Base-by-base conservation (phyloP, 2,113 vertebrate genomes). In the Sturnus vulgaris region DNA sequence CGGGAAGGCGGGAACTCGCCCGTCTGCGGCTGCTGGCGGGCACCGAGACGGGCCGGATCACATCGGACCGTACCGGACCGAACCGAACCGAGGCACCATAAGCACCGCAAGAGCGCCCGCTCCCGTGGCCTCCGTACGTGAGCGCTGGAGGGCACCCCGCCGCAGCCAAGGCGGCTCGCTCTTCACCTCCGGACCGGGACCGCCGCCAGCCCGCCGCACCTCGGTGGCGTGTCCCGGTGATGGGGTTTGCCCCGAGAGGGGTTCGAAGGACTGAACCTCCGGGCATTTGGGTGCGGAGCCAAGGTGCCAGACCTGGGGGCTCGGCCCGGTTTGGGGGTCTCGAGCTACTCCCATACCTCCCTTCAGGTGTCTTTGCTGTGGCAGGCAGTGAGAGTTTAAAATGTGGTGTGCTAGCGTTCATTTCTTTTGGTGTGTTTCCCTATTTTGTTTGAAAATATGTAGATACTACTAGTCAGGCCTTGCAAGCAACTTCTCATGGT, bases 401-500 rank as follows among this genome's bases (percentile, higher is more conserved):
- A 5, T 5, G 24, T 4, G 44, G 6, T 7, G 13, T 44, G 9
- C 11, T 8, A 7, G 33, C 5, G 20, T 11, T 30, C 33, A 0
- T 17, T 25, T 5, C 9, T 52, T 23, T 6, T 3, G 1, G 9
- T 13, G 27, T 19, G 5, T 35, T 71, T 50, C 9, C 27, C 19
- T 9, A 4, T 50, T 40, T 23, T 19, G 2, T 40, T 11, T 8
- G 46, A 21, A 91, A 46, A 35, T 2, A 11, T 22, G 11, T 19
- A 33, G 44, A 17, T 69, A 47, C 5, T 37, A 2, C 7, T 28
- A 16, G 27, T 46, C 8, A 21, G 15, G 23, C 18, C 8, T 4
- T 15, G 33, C 23, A 4, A 5, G 20, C 9, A 25, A 1, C 10
- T 24, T 17, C 19, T 11, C 1, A 0, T 24, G 30, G 1, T 28